Percentiles rank a stretch among this genome's conserved stretches.
These are phyloP conservation scores for Pica pica DNA, from an alignment of 2,113 vertebrate genomes.

Conservation along the genomic window DNA sequence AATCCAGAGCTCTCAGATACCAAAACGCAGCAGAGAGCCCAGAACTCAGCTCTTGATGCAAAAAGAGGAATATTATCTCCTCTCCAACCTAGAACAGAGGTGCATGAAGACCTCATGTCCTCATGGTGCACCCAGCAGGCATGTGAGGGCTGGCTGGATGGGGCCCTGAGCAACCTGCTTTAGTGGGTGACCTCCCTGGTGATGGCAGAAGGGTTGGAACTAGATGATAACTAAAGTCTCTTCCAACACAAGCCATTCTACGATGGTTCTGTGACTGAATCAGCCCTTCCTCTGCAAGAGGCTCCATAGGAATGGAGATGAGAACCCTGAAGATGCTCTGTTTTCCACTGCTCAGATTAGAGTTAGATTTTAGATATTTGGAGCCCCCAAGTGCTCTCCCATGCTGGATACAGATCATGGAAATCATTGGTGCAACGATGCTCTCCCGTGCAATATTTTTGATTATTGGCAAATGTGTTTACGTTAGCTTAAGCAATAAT, in stretches of 20 bases:
- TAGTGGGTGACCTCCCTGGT: too few species aligned
- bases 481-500: neutral
- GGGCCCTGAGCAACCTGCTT: too few species aligned
- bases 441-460: neutral
- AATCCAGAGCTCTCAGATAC: neutral
- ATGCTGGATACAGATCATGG: accelerated
- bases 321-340: neutral
- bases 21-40: neutral
- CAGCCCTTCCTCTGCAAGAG: neutral
- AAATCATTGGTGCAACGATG: accelerated
- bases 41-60: neutral
- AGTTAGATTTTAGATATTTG: neutral
- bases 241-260: neutral
- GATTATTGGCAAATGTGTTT: neutral
- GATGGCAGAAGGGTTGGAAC: neutral
- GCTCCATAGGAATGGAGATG: neutral
- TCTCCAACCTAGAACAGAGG: neutral
- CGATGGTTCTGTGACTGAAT: accelerated
- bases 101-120: neutral
- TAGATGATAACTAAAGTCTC: neutral
- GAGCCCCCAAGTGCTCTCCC: neutral
- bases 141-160: accelerated
- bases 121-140: neutral
- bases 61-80: too few species aligned
- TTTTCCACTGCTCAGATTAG: neutral